Base-by-base conservation (phyloP, 64 coral and sea anemone species). In the Pachyseris speciosa region DNA sequence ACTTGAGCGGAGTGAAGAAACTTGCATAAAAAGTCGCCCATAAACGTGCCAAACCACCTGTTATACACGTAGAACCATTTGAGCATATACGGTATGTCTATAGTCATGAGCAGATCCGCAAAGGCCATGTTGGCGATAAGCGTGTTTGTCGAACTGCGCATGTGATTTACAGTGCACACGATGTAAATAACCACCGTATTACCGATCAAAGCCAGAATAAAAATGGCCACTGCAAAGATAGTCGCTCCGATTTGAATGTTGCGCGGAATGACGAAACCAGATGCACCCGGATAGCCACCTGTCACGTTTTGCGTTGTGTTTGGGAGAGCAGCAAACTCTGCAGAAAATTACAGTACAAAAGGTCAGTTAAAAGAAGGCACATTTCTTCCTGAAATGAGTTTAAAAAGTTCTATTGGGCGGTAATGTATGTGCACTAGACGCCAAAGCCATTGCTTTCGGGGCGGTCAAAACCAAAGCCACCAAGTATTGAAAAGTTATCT, bases 81-180 rank as follows among this genome's bases (percentile, higher is more conserved):
- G 7, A 93, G 34, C 17, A 93, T 75, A n/a, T 93, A 93, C 7
- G 91, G 91, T 6, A 93, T 69, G 44, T 93, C 91, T 16, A 93
- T 39, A 50, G 84, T 80, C 36, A 93, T 87, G 16, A 80, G 52
- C 12, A 93, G 91, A 59, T 93, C 91, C 1, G 91, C 91, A 20
- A 93, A 3, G 9, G 91, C 83, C 91, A 93, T 93, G 43, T 93
- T 93, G 20, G 84, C 91, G 44, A 93, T 93, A 2, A 93, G 73
- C 29, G 76, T 93, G 69, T 93, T 93, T 31, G 84, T 93, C 6
- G 91, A 75, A 36, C 74, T 93, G 72, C 84, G 71, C 91, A 93
- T 93, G 73, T 93, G 84, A 29, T 67, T 87, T 60, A 85, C 75
- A 27, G 91, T 78, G 32, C 42, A 94, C 5, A 94, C 91, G 37